These are phyloP conservation scores for Drosophila melanosoma DNA, from an alignment of 2,888 invertebrate genomes.

Conservation along the genomic window DNA sequence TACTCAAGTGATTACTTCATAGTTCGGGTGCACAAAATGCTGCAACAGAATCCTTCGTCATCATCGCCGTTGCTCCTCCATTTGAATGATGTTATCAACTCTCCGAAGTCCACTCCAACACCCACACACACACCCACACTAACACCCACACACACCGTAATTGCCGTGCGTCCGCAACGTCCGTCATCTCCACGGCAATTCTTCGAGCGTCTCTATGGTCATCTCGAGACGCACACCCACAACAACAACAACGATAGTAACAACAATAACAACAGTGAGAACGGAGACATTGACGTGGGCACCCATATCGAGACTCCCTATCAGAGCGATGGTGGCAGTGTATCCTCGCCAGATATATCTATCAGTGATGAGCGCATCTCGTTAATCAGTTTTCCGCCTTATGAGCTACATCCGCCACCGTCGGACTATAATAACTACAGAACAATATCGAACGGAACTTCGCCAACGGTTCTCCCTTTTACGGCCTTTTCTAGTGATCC, in stretches of 20 bases:
- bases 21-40: slow-evolving; percentile 44
- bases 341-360: slow-evolving; percentile 83
- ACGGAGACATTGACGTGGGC: slow-evolving; percentile 70
- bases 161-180: slow-evolving; percentile 71
- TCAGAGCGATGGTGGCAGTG: slow-evolving; percentile 83
- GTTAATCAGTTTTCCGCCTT: slow-evolving; percentile 58
- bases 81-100: slow-evolving; percentile 30
- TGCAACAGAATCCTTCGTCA: slow-evolving; percentile 41
- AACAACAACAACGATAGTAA: slow-evolving; percentile 19
- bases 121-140: slow-evolving; percentile 1
- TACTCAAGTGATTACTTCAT: slow-evolving; percentile 63
- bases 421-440: slow-evolving; percentile 54
- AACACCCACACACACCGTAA: slow-evolving; percentile 17
- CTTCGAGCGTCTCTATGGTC: slow-evolving; percentile 92
- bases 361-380: slow-evolving; percentile 81
- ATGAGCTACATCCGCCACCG: slow-evolving; percentile 52
- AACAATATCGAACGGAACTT: slow-evolving; percentile 29
- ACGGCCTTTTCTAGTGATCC: slow-evolving; percentile 80
- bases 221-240: slow-evolving; percentile 86
- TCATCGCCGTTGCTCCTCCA: slow-evolving; percentile 24
- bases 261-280: slow-evolving; percentile 51
- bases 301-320: slow-evolving; percentile 74
- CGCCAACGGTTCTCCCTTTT: slow-evolving; percentile 67
- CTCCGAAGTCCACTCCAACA: slow-evolving; percentile 23
- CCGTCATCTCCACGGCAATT: slow-evolving; percentile 93